Evolutionary conservation across 2,797 vertebrate genomes (phyloP).

Genomic region (Hoplostethus mediterraneus): DNA sequence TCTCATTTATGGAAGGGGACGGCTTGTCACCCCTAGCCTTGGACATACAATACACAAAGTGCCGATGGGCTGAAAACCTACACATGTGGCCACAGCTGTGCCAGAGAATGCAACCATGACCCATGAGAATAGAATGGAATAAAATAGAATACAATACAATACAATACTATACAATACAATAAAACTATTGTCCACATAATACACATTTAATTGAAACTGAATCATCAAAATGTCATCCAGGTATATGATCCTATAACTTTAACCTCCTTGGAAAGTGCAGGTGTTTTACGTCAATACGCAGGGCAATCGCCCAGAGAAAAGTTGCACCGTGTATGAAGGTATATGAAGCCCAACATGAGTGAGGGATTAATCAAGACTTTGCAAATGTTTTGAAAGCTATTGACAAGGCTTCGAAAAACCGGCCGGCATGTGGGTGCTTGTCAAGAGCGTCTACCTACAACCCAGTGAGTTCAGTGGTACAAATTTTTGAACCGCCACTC

Average conservation of each 20-base stretch:
- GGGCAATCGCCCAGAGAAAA: conserved; percentile 23
- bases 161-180: not conserved
- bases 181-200: not conserved
- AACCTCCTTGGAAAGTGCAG: conserved; percentile 8
- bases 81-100: conserved; percentile 23
- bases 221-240: not conserved
- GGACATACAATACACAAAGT: conserved; percentile 41
- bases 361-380: conserved; percentile 44
- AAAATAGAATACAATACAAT: not conserved
- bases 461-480: conserved; percentile 32
- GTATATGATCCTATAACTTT: too few species aligned
- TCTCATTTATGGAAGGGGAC: conserved; percentile 59
- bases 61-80: conserved; percentile 49
- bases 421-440: conserved; percentile 47
- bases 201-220: not conserved
- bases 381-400: conserved; percentile 54
- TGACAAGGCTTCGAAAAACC: conserved; percentile 37
- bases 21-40: conserved; percentile 54
- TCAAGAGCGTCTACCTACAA: conserved; percentile 45
- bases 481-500: conserved; percentile 47
- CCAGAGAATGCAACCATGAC: not conserved
- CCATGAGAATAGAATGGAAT: not conserved
- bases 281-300: conserved; percentile 15
- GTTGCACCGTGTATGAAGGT: conserved; percentile 53
- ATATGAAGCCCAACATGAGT: conserved; percentile 37